Percentiles rank a stretch among this genome's conserved stretches.
phyloP scores from a whole-genome alignment of 2,113 vertebrate species.

The Larimichthys polyactis region DNA sequence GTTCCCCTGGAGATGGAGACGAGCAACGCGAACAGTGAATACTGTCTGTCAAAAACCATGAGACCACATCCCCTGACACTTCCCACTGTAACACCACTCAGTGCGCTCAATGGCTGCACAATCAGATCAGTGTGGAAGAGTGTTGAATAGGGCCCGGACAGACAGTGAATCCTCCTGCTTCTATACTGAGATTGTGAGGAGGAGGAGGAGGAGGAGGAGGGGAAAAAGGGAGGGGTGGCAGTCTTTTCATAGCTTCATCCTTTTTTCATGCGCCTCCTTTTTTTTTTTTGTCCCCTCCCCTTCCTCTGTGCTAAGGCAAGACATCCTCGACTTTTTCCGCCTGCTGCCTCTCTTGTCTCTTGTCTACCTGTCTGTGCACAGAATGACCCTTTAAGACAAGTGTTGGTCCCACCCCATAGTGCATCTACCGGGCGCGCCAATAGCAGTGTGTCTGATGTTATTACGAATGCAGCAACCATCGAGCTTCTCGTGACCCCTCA shows the following conservation, averaged over 20 bases:
- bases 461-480: constrained; percentile 35
- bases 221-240: constrained; percentile 30
- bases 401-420: neutral
- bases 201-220: constrained; percentile 8
- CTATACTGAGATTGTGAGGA: constrained; percentile 46
- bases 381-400: neutral
- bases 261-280: constrained; percentile 22
- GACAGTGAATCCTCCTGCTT: constrained; percentile 61
- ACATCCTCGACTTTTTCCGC: constrained; percentile 44
- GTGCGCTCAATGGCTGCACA: constrained; percentile 57
- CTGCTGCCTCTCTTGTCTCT: neutral
- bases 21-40: constrained; percentile 58
- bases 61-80: constrained; percentile 66
- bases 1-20: constrained; percentile 75
- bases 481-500: constrained; percentile 46
- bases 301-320: constrained; percentile 10
- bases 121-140: constrained; percentile 64
- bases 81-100: constrained; percentile 71
- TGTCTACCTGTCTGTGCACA: neutral
- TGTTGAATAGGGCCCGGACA: constrained; percentile 48
- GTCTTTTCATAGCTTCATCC: constrained; percentile 52
- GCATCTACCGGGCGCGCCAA: neutral
- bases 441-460: constrained; percentile 14
- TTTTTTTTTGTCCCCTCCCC: neutral
- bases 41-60: constrained; percentile 71